Conservation (phyloP, 1,140 invertebrate genomes). For the Lethrus apterus region DNA sequence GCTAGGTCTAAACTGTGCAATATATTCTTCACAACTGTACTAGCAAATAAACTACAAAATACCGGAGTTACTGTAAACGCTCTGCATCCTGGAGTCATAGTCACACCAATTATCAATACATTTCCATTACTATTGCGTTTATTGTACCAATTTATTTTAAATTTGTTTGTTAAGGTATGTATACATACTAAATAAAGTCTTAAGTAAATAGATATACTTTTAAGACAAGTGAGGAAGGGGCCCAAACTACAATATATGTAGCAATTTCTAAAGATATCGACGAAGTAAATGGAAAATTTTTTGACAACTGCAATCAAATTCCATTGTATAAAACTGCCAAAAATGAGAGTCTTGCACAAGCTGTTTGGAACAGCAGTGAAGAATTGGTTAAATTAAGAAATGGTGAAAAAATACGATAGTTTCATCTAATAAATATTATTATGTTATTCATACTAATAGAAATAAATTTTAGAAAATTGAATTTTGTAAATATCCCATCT, state of each 20-base stretch:
- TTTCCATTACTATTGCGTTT: background rate
- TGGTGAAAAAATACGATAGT: too few species aligned
- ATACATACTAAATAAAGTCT: too few species aligned
- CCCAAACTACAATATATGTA: slow-evolving; percentile 27
- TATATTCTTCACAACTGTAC: slow-evolving; percentile 72
- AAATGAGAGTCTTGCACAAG: background rate
- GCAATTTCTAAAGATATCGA: slow-evolving; percentile 22
- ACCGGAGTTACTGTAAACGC: slow-evolving; percentile 72
- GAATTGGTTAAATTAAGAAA: background rate
- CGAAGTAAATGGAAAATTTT: slow-evolving; percentile 22
- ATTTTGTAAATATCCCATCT: too few species aligned
- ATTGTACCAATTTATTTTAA: background rate
- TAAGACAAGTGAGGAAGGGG: slow-evolving; percentile 26
- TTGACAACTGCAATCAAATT: slow-evolving; percentile 30
- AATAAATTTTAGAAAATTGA: too few species aligned
- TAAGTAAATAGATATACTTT: too few species aligned
- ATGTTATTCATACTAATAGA: too few species aligned
- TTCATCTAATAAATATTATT: too few species aligned
- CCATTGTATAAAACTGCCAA: background rate
- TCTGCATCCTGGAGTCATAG: slow-evolving; percentile 67
- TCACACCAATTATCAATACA: slow-evolving; percentile 5
- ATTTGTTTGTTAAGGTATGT: slow-evolving; percentile 5
- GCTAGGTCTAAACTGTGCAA: slow-evolving; percentile 41
- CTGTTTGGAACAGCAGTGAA: background rate
- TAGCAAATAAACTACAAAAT: slow-evolving; percentile 65